Evolutionary conservation across 2,888 invertebrate species (phyloP).

Genomic region (Chaetoderma sp.): DNA sequence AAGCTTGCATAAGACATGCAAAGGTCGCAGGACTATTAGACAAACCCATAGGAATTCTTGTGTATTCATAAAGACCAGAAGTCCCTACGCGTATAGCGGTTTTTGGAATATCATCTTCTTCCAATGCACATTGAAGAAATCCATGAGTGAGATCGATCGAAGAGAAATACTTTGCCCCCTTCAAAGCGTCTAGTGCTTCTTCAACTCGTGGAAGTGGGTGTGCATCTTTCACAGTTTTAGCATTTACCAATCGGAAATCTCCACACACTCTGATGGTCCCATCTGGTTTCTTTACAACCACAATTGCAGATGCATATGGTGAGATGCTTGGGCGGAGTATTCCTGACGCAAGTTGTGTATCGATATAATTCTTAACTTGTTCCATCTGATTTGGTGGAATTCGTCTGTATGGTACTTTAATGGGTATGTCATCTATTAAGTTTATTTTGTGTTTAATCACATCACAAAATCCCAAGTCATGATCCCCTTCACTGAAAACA

Average conservation of each 20-base stretch:
- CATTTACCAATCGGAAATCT: slow-evolving; percentile 46
- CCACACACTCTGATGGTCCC: slow-evolving; percentile 39
- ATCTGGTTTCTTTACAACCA: slow-evolving; percentile 37
- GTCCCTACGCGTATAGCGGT: slow-evolving; percentile 34
- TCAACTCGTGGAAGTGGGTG: slow-evolving; percentile 48
- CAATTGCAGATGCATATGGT: slow-evolving; percentile 40
- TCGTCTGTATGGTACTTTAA: slow-evolving; percentile 17
- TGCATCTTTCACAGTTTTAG: slow-evolving; percentile 39
- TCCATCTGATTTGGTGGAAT: slow-evolving; percentile 29
- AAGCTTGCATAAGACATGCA: slow-evolving; percentile 36
- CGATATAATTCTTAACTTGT: slow-evolving; percentile 32
- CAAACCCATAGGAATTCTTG: slow-evolving; percentile 37
- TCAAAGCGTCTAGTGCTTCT: slow-evolving; percentile 38
- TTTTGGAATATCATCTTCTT: slow-evolving; percentile 29
- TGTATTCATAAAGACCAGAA: slow-evolving; percentile 30
- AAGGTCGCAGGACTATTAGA: slow-evolving; percentile 40
- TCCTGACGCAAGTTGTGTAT: slow-evolving; percentile 14
- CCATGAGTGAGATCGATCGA: slow-evolving; percentile 34
- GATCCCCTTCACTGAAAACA: slow-evolving; percentile 6
- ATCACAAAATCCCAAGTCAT: slow-evolving; percentile 18
- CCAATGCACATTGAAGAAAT: slow-evolving; percentile 40
- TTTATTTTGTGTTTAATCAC: slow-evolving; percentile 7
- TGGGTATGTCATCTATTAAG: slow-evolving; percentile 4
- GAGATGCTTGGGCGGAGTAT: slow-evolving; percentile 20
- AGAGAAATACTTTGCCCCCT: slow-evolving; percentile 37